These are phyloP conservation scores for Oreonectes daqikongensis DNA, from an alignment of 2,797 vertebrate genomes.

Conservation along the genomic window DNA sequence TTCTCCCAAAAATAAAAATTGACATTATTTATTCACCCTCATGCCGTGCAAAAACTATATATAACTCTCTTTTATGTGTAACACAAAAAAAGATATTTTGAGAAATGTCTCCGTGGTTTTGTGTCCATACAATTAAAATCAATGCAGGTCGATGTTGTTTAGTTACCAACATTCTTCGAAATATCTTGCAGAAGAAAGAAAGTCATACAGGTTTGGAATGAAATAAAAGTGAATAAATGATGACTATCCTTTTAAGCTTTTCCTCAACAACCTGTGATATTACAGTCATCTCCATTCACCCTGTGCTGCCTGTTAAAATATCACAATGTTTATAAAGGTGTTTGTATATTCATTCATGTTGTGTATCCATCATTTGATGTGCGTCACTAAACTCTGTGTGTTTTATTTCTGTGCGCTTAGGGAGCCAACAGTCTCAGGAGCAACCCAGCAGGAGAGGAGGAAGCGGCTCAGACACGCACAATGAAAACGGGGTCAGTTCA, in stretches of 20 bases:
- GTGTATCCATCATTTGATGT: background rate
- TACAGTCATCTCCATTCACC: background rate
- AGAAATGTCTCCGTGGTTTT: too few species aligned
- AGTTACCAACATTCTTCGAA: too few species aligned
- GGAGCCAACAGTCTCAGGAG: constrained; percentile 82
- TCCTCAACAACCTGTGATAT: background rate
- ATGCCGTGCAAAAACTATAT: too few species aligned
- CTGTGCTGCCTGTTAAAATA: background rate
- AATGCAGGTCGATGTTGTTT: too few species aligned
- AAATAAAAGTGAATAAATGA: too few species aligned
- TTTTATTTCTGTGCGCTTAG: constrained; percentile 63
- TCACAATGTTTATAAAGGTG: background rate
- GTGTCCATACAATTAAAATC: too few species aligned
- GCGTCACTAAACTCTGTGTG: background rate
- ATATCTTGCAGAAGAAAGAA: too few species aligned
- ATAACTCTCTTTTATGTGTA: too few species aligned
- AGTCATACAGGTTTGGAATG: too few species aligned
- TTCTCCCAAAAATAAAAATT: too few species aligned
- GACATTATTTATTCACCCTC: too few species aligned
- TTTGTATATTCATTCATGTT: background rate
- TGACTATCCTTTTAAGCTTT: background rate
- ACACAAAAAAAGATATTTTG: too few species aligned
- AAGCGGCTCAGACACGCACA: constrained; percentile 76
- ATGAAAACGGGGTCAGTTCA: constrained; percentile 78
- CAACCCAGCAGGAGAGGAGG: constrained; percentile 73